phyloP scores from a whole-genome alignment of 2,113 vertebrate species.

The Nymphicus hollandicus region DNA sequence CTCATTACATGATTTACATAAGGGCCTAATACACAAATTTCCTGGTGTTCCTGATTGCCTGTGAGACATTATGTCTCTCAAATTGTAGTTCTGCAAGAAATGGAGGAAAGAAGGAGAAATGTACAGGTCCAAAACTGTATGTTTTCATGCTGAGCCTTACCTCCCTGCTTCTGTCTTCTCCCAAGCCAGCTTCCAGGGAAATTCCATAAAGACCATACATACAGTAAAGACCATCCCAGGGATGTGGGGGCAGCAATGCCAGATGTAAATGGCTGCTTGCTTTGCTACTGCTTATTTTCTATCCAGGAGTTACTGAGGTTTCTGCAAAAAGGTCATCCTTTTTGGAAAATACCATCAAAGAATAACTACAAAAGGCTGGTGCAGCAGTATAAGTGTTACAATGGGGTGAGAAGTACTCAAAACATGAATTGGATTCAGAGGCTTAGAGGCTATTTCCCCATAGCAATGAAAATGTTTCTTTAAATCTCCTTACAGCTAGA shows the following conservation, averaged over 20 bases:
- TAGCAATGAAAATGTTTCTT: conserved; percentile 5
- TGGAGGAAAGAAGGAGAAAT: background rate
- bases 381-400: background rate
- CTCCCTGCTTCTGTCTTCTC: background rate
- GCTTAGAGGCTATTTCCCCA: background rate
- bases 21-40: background rate
- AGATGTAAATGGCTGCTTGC: rapidly evolving
- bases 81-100: background rate
- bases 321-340: background rate
- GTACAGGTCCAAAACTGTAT: background rate
- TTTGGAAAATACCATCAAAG: background rate
- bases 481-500: background rate
- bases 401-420: background rate
- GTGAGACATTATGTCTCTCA: background rate
- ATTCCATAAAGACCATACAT: rapidly evolving
- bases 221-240: background rate
- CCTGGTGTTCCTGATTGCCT: background rate
- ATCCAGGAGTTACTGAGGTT: background rate
- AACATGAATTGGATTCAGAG: background rate
- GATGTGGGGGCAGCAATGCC: background rate
- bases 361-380: background rate
- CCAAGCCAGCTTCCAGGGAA: background rate
- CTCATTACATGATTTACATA: background rate
- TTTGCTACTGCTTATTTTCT: background rate
- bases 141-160: background rate